Evolutionary conservation across 2,797 vertebrate species (phyloP), one percentile per base, ranked within the genome.

Genomic region (Orestias chungarensis): DNA sequence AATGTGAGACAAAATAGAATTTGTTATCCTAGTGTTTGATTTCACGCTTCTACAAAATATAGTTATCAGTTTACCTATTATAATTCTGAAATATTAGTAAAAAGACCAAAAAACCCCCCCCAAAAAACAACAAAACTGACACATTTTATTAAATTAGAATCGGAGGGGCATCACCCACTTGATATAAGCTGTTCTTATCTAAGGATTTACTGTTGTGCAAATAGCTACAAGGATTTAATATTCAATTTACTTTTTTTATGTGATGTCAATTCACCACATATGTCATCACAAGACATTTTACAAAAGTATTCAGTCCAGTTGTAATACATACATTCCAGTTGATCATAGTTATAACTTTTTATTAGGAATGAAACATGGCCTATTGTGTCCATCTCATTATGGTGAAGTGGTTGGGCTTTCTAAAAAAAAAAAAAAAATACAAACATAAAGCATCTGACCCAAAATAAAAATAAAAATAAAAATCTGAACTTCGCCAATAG

Each of bases 141-240:
- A 91, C 84, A 86, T 93, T 93, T 91, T 84, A 50, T 66, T 88
- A 90, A 91, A 92, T 92, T 91, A 93, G 77, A 81, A 69, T 82
- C 72, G 80, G 89, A 81, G 82, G 79, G 80, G 83, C 70, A 78
- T 84, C 85, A 87, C 89, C 84, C 80, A 88, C 66, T 77, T 75
- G 64, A 75, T 85, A 89, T 93, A 86, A 91, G 88, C 73, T 80
- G 71, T 85, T 76, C 80, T 73, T 90, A 90, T 89, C 66, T 44
- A 86, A 77, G 88, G 80, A 74, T 70, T 66, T 68, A 80, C 82
- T 80, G 82, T 83, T 83, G 77, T 76, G 71, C 75, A 74, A 74
- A 35, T 73, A 85, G 82, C 74, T 71, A 83, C 85, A 86, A 86
- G 65, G 81, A 86, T 87, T 85, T 86, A 87, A 85, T 88, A 77